These are phyloP conservation scores for Lepidostoma basale DNA, from an alignment of 1,140 invertebrate genomes.

Conservation along the genomic window DNA sequence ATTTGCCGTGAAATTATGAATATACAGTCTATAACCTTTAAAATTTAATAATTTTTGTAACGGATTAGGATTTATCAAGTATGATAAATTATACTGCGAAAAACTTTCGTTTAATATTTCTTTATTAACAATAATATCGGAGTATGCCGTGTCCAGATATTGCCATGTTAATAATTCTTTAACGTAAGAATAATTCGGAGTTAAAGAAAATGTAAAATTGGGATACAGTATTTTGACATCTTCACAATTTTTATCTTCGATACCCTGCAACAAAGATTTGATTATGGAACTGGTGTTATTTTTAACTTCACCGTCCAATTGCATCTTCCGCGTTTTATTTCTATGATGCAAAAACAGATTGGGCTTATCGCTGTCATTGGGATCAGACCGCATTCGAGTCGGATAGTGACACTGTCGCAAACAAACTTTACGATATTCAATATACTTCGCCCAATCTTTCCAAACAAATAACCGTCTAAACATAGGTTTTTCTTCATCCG, in stretches of 20 bases:
- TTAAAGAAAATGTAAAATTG: constrained; percentile 32
- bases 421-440: constrained; percentile 64
- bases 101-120: constrained; percentile 41
- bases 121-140: constrained; percentile 19
- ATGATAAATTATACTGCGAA: constrained; percentile 32
- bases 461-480: constrained; percentile 63
- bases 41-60: not conserved
- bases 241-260: constrained; percentile 29
- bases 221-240: constrained; percentile 34
- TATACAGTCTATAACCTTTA: not conserved
- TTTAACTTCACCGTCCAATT: constrained; percentile 13
- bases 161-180: constrained; percentile 35
- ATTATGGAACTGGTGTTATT: constrained; percentile 23
- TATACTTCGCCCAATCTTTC: constrained; percentile 67
- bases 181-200: constrained; percentile 21
- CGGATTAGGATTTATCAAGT: constrained; percentile 2
- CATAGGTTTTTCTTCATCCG: not conserved
- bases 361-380: constrained; percentile 40
- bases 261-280: constrained; percentile 30
- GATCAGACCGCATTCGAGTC: constrained; percentile 54
- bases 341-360: constrained; percentile 39
- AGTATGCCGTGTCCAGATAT: constrained; percentile 15
- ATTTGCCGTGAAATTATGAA: not conserved
- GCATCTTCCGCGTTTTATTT: constrained; percentile 33
- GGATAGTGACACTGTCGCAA: constrained; percentile 62